phyloP scores from a whole-genome alignment of 2,888 invertebrate genomes.

The Zhuqinia jingwanae region DNA sequence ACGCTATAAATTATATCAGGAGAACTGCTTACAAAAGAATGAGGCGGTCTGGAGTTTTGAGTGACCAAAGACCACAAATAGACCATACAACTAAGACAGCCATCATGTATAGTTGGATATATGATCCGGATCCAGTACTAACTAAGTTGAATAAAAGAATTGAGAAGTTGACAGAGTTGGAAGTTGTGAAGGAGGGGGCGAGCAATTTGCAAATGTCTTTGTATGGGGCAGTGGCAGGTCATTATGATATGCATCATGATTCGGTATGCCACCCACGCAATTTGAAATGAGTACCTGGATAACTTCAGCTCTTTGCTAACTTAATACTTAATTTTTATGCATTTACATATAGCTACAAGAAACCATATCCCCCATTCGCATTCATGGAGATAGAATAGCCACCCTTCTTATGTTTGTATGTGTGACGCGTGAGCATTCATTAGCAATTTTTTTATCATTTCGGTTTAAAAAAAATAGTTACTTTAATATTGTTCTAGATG shows the following conservation, averaged over 20 bases:
- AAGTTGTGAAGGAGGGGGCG: conserved; percentile 14
- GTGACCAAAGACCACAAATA: background rate
- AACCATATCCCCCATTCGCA: background rate
- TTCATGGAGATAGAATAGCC: conserved; percentile 38
- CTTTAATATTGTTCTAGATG: conserved; percentile 17
- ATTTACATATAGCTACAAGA: background rate
- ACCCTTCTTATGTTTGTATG: conserved; percentile 56
- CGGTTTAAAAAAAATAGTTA: too few relatives aligned
- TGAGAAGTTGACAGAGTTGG: background rate
- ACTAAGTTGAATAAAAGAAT: conserved; percentile 3
- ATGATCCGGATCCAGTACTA: conserved; percentile 10
- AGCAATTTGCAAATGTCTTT: conserved; percentile 37
- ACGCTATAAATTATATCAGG: background rate
- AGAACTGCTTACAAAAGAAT: too few relatives aligned
- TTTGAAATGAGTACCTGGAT: too few relatives aligned
- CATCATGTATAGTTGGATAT: conserved; percentile 12
- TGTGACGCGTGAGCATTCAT: background rate
- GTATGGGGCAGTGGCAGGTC: conserved; percentile 40
- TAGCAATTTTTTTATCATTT: too few relatives aligned
- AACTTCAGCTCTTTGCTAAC: background rate
- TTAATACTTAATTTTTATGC: background rate
- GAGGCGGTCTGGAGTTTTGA: background rate
- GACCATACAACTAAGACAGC: background rate
- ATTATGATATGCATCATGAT: conserved; percentile 52
- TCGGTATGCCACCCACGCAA: too few relatives aligned